Conservation (phyloP, 2,113 vertebrate genomes). For the Mesembrinibis cayennensis region DNA sequence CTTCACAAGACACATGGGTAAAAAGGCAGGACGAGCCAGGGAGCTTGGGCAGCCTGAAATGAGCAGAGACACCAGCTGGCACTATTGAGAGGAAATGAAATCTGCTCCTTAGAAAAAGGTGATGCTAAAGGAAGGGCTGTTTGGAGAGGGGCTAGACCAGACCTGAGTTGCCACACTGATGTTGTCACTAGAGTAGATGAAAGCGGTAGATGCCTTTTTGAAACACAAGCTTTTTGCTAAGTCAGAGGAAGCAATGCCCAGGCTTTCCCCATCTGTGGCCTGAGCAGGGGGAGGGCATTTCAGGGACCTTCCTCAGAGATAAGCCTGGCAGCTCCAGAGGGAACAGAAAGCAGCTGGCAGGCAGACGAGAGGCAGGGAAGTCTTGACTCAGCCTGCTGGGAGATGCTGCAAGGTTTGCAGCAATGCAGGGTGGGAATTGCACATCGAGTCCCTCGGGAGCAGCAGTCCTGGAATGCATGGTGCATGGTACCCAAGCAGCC, state of each 20-base stretch:
- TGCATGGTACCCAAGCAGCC: background rate
- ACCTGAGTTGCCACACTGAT: background rate
- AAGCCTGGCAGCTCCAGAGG: background rate
- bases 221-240: background rate
- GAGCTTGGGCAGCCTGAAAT: background rate
- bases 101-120: background rate
- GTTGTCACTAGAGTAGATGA: background rate
- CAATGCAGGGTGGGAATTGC: background rate
- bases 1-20: background rate
- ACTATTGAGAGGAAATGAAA: background rate
- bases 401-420: background rate
- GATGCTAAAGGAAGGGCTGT: background rate
- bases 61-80: background rate
- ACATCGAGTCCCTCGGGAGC: rapidly evolving
- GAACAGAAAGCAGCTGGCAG: background rate
- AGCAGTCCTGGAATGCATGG: background rate
- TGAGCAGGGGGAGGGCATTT: background rate
- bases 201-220: background rate
- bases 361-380: background rate
- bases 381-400: background rate
- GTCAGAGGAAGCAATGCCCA: background rate
- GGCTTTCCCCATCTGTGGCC: background rate
- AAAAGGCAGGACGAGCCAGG: background rate
- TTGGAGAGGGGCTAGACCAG: background rate
- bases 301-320: background rate